A percentile compares a stretch with the other conserved stretches of the same genome.
These are phyloP conservation scores for Phenganax subtilis DNA, from an alignment of 92 coral and sea anemone genomes.

Conservation along the genomic window DNA sequence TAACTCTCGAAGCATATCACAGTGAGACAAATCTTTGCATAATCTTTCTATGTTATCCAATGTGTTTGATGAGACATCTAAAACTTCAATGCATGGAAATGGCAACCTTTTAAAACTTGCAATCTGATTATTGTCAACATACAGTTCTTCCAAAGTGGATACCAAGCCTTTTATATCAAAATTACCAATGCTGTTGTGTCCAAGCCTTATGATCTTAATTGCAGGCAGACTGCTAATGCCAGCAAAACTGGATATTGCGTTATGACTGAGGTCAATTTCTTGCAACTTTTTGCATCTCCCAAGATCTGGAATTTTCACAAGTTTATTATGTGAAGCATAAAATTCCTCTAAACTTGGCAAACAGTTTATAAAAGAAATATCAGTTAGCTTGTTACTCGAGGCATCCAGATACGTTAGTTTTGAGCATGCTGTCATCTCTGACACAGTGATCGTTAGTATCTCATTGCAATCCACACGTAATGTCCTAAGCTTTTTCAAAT, in stretches of 20 bases:
- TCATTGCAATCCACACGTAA: conserved; percentile 75
- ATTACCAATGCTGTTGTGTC: conserved; percentile 48
- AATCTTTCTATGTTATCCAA: conserved; percentile 54
- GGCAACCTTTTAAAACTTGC: conserved; percentile 54
- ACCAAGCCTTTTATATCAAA: conserved; percentile 10
- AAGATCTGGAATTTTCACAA: conserved; percentile 62
- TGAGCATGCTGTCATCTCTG: conserved; percentile 78
- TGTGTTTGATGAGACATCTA: conserved; percentile 61
- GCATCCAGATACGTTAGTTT: conserved; percentile 72
- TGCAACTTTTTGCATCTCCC: conserved; percentile 87
- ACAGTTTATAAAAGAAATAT: conserved; percentile 75
- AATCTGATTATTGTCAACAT: conserved; percentile 57
- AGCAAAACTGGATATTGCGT: conserved; percentile 62
- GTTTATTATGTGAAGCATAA: conserved; percentile 72
- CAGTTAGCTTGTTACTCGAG: conserved; percentile 66
- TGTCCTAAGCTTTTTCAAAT: conserved; percentile 66
- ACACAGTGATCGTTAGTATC: conserved; percentile 54
- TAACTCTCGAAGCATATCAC: conserved; percentile 12
- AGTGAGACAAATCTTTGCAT: not conserved
- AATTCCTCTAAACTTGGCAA: conserved; percentile 80
- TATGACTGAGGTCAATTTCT: conserved; percentile 83
- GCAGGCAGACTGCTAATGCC: conserved; percentile 60
- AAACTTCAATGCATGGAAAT: conserved; percentile 69
- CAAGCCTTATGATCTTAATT: conserved; percentile 31
- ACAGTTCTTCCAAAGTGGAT: conserved; percentile 68